phyloP scores from a whole-genome alignment of 2,113 vertebrate genomes.

The Nothobranchius kuhntae region DNA sequence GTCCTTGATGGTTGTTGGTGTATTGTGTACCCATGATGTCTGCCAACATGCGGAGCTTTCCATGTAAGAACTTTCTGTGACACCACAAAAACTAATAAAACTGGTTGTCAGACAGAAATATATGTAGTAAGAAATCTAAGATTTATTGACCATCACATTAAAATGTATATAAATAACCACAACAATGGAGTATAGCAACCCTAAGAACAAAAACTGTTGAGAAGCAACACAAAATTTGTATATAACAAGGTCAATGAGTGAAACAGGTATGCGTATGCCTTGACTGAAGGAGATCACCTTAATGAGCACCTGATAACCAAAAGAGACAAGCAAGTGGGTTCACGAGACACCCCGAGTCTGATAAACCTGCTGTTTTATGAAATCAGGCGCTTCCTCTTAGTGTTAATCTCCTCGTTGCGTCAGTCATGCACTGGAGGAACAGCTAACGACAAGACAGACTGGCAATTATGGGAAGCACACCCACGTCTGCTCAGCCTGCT shows the following conservation, averaged over 20 bases:
- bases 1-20: no score
- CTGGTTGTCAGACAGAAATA: no score
- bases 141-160: neutral
- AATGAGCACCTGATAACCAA: neutral
- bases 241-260: neutral
- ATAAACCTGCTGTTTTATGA: conserved; percentile 7
- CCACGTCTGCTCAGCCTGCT: neutral
- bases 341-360: neutral
- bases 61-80: no score
- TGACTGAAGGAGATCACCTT: neutral
- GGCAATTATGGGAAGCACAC: conserved; percentile 3
- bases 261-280: neutral
- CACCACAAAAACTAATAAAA: no score
- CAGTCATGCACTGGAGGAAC: conserved; percentile 11
- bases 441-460: conserved; percentile 8
- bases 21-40: no score
- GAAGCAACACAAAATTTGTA: neutral
- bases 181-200: neutral
- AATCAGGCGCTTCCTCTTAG: neutral
- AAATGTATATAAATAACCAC: neutral
- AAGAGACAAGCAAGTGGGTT: conserved; percentile 5
- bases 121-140: neutral
- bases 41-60: no score
- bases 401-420: conserved; percentile 8
- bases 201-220: neutral